Evolutionary conservation across 2,113 vertebrate genomes (phyloP).

Genomic region (Perca schrenkii): DNA sequence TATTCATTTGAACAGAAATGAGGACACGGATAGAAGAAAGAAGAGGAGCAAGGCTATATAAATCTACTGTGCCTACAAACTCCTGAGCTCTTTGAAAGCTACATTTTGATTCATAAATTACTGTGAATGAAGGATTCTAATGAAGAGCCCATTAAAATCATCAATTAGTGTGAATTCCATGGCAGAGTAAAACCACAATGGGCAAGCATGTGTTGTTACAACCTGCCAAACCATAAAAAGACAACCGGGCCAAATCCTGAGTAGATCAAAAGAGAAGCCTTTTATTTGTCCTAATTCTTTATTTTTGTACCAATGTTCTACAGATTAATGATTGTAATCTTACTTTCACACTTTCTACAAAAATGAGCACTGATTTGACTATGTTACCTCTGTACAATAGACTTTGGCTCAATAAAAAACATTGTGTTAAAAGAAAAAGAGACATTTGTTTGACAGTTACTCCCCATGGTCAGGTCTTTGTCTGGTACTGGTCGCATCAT

Average conservation of each 20-base stretch:
- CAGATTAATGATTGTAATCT: too few relatives aligned
- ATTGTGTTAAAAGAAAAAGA: neutral
- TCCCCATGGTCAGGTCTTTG: neutral
- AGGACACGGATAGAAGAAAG: conserved; percentile 12
- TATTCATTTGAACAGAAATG: conserved; percentile 18
- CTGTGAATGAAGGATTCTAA: neutral
- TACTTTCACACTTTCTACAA: too few relatives aligned
- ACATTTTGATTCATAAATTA: neutral
- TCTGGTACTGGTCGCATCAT: neutral
- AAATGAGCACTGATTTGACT: too few relatives aligned
- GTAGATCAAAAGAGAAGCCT: conserved; percentile 15
- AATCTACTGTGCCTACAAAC: neutral
- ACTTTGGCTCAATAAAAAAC: too few relatives aligned
- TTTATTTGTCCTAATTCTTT: conserved; percentile 1
- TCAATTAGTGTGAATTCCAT: neutral
- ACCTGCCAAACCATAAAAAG: conserved; percentile 16
- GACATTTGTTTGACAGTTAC: conserved; percentile 22
- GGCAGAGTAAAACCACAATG: neutral
- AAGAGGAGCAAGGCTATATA: conserved; percentile 2
- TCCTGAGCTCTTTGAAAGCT: conserved; percentile 21
- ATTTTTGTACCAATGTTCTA: too few relatives aligned
- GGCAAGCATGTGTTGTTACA: neutral
- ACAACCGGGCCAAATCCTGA: neutral
- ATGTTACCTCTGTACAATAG: too few relatives aligned
- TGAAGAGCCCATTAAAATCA: conserved; percentile 1